These are phyloP conservation scores for Sebastes umbrosus DNA, from an alignment of 2,797 vertebrate genomes.

Conservation along the genomic window DNA sequence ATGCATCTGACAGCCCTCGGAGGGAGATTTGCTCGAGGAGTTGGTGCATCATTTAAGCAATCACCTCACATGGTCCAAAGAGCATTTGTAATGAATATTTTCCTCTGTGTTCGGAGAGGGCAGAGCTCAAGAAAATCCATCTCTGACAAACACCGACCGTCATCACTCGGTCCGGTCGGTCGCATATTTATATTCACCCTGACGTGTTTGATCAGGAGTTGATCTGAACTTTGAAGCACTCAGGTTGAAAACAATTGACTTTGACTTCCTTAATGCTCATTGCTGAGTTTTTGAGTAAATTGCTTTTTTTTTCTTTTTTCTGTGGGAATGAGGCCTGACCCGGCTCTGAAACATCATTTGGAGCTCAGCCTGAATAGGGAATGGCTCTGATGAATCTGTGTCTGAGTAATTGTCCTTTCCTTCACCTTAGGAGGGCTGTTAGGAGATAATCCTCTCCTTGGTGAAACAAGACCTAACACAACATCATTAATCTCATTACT, in stretches of 20 bases:
- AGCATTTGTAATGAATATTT: slow-evolving; percentile 28
- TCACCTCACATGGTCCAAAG: not conserved
- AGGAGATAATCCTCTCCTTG: slow-evolving; percentile 76
- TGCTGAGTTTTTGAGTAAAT: slow-evolving; percentile 64
- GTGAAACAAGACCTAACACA: slow-evolving; percentile 78
- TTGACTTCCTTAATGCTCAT: slow-evolving; percentile 51
- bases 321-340: slow-evolving; percentile 60
- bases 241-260: slow-evolving; percentile 65
- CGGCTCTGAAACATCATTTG: slow-evolving; percentile 58
- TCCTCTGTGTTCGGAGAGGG: not conserved
- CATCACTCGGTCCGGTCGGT: not conserved
- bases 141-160: slow-evolving; percentile 7
- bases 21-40: not conserved
- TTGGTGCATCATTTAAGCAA: not conserved
- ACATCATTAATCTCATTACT: slow-evolving; percentile 80
- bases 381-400: slow-evolving; percentile 61
- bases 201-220: slow-evolving; percentile 26
- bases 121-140: slow-evolving; percentile 19
- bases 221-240: slow-evolving; percentile 30
- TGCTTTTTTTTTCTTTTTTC: slow-evolving; percentile 39
- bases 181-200: slow-evolving; percentile 41
- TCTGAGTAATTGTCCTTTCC: slow-evolving; percentile 76
- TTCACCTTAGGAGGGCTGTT: slow-evolving; percentile 73
- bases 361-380: slow-evolving; percentile 44
- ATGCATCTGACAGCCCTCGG: not conserved